Evolutionary conservation across 92 coral and sea anemone genomes (phyloP).

Genomic region (Umimayanthus chanpuru): DNA sequence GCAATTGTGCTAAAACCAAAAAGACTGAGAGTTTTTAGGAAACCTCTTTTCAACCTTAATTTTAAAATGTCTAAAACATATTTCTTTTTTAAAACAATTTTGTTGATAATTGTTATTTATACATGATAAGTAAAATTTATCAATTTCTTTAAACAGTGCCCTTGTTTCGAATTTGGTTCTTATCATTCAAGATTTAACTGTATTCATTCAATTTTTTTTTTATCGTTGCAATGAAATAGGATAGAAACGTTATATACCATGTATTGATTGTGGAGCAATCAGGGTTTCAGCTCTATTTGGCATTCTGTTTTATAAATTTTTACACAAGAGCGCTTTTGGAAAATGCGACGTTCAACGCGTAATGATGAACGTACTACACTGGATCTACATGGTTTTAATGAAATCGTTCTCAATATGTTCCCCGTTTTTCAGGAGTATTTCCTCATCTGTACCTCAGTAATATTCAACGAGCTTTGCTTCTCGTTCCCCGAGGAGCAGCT

Average conservation of each 20-base stretch:
- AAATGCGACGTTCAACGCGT: background rate
- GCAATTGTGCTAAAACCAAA: background rate
- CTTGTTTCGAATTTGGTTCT: background rate
- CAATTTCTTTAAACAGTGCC: background rate
- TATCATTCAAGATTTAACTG: background rate
- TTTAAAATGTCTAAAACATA: background rate
- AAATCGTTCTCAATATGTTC: background rate
- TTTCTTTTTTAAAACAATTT: too few species aligned
- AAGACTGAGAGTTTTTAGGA: background rate
- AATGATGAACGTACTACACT: background rate
- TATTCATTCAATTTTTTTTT: background rate
- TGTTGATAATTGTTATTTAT: background rate
- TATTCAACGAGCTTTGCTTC: background rate
- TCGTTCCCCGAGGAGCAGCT: too few species aligned
- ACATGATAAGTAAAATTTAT: background rate
- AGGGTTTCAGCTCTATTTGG: background rate
- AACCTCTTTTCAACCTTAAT: background rate
- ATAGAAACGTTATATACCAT: background rate
- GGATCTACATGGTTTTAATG: background rate
- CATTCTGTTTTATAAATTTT: background rate
- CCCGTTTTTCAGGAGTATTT: background rate
- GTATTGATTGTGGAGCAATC: background rate
- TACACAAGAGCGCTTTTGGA: slow-evolving; percentile 6
- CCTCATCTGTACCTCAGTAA: background rate
- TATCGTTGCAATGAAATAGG: background rate